Evolutionary conservation across 2,888 invertebrate genomes (phyloP).

Genomic region (Polyploca ridens): DNA sequence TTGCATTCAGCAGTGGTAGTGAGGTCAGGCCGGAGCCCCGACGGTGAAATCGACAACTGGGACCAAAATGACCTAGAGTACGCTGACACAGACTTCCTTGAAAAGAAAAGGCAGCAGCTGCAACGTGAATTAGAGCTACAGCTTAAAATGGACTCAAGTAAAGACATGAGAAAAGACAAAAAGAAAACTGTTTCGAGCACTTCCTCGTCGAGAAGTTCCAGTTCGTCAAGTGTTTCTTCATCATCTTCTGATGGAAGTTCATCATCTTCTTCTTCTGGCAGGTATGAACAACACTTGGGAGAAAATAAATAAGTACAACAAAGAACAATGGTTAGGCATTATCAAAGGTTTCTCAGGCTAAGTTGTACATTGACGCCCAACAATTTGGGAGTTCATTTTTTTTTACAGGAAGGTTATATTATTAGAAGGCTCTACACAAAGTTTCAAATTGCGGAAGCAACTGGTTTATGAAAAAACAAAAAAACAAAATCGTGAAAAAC

Average conservation of each 20-base stretch:
- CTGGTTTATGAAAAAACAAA: no score
- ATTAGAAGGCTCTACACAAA: no score
- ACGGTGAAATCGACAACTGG: conserved; percentile 89
- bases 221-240: conserved; percentile 86
- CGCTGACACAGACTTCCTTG: conserved; percentile 91
- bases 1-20: conserved; percentile 87
- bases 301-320: no score
- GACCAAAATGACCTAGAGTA: conserved; percentile 91
- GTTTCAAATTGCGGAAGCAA: no score
- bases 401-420: no score
- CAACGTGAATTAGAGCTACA: conserved; percentile 91
- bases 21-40: conserved; percentile 84
- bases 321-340: no score
- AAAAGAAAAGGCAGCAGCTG: conserved; percentile 89
- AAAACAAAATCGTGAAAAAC: no score
- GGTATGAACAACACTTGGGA: conserved; percentile 43
- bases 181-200: conserved; percentile 88
- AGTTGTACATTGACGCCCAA: no score
- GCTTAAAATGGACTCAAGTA: conserved; percentile 89
- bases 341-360: no score
- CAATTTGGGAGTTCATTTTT: no score
- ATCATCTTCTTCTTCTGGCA: conserved; percentile 85
- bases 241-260: conserved; percentile 88
- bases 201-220: conserved; percentile 87
- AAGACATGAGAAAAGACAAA: conserved; percentile 88